A percentile compares a stretch with the other conserved stretches of the same genome.
Evolutionary conservation across 1,140 invertebrate species (phyloP).

Genomic region (Planococcus citri): DNA sequence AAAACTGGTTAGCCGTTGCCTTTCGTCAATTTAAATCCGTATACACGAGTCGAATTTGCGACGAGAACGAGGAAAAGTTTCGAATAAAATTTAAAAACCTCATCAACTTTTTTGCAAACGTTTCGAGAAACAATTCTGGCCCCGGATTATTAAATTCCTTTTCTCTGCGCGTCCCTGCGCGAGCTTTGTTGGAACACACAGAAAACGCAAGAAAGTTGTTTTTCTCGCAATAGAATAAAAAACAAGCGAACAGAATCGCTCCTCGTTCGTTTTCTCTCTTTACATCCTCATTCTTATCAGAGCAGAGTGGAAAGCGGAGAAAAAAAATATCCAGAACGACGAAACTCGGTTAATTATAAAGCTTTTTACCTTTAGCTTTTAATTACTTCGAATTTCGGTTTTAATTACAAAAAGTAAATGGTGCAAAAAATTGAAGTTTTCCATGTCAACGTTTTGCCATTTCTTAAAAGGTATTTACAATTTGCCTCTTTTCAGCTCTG

Average conservation of each 20-base stretch:
- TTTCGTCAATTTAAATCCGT: neutral
- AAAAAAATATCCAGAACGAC: neutral
- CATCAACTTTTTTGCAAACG: neutral
- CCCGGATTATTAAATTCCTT: neutral
- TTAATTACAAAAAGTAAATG: slow-evolving; percentile 4
- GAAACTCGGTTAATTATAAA: neutral
- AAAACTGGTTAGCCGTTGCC: neutral
- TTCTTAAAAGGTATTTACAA: neutral
- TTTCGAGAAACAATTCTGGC: neutral
- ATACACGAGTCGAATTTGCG: neutral
- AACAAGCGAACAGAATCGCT: neutral
- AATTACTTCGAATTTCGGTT: slow-evolving; percentile 1
- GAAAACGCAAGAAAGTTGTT: neutral
- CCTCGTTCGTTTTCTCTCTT: too few relatives aligned
- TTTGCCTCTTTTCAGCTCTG: too few relatives aligned
- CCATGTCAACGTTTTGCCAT: neutral
- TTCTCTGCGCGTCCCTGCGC: neutral
- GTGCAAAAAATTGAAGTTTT: neutral
- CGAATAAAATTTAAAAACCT: slow-evolving; percentile 3
- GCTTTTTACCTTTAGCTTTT: slow-evolving; percentile 3
- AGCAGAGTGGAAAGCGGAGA: too few relatives aligned
- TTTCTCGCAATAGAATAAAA: neutral
- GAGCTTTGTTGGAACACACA: neutral
- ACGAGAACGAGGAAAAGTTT: neutral
- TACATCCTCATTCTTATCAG: too few relatives aligned